Base-by-base conservation (phyloP, 2,888 invertebrate genomes). In the Choreutis nemorana region DNA sequence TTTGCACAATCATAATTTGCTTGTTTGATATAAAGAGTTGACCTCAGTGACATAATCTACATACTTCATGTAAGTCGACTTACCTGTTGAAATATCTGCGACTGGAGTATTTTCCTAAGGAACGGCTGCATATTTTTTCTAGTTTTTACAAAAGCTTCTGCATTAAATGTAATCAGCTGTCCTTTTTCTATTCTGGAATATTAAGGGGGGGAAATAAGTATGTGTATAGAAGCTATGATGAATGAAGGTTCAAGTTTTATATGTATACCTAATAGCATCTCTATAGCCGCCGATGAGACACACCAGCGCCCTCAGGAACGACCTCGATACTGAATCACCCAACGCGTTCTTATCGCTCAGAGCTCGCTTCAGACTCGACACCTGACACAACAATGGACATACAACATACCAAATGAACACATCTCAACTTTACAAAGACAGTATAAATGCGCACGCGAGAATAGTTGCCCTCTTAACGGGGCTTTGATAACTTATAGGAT, bases 61-160 rank as follows among this genome's bases (percentile, higher is more conserved):
- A n/a, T n/a, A n/a, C n/a, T n/a, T n/a, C n/a, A n/a, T n/a, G n/a
- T n/a, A n/a, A n/a, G n/a, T n/a, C n/a, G 12, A 33, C 48, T 41
- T 36, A 91, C 91, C 84, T 95, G 94, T 59, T 91, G 92, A 65
- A 97, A 97, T 60, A 96, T 95, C 79, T 97, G 97, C 29, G 96
- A 82, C 46, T 94, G 88, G 44, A 96, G 80, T 87, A 97, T 93
- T 75, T 94, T 90, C 45, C 87, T 83, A 14, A 97, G 82, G 70
- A 96, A 97, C 4, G 91, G 89, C 59, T 94, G 92, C 83, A 96
- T 87, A 29, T 88, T 86, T 39, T 94, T 91, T 35, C 96, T 84
- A 18, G 92, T 91, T 57, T 88, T 89, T 21, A 97, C 87, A 61
- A 97, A 97, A 44, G 88, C 87, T 38, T 94, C 91, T 29, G 86